Evolutionary conservation across 2,113 vertebrate species (phyloP), one percentile per base, ranked within the genome.

Genomic region (Chinchilla lanigera): DNA sequence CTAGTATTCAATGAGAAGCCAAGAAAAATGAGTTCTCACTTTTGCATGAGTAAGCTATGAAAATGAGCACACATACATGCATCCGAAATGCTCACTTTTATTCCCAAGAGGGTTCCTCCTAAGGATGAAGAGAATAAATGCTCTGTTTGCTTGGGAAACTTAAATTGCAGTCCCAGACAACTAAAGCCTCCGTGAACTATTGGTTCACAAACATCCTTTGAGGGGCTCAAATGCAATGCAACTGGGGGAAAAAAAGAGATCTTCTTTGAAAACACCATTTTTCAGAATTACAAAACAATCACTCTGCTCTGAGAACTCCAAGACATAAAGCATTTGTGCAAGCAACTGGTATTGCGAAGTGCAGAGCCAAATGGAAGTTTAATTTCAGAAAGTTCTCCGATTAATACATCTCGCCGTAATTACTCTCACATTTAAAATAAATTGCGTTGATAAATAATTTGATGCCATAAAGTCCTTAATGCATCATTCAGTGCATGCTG

Each of bases 331-430:
- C 38, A 90, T 65, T 89, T 90, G 12, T 78, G 63, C 35, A 77
- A 95, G 52, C 63, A 78, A 93, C 24, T 89, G 56, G 9, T 75
- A 58, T 1, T 71, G 58, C 58, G 88, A 84, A 93, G 86, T 1
- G 6, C 6, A 71, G 73, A 94, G 69, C 7, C 61, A 93, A 44
- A 61, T 11, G 47, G 52, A 90, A 86, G 81, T 83, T 92, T 75
- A 77, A 96, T 92, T 89, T 95, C 89, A 93, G 78, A 90, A 96
- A 95, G 63, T 92, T 96, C 92, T 84, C 86, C 7, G 60, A 86
- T 56, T 13, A 41, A 92, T 78, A 82, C 11, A 58, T 89, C 71
- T 97, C 93, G 92, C 7, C 13, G 26, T 61, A 69, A 88, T 65
- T 75, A 69, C 52, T 67, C 84, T 94, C 69, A 82, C 38, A 30